phyloP scores from a whole-genome alignment of 2,888 invertebrate genomes.

The Brachycybe producta region DNA sequence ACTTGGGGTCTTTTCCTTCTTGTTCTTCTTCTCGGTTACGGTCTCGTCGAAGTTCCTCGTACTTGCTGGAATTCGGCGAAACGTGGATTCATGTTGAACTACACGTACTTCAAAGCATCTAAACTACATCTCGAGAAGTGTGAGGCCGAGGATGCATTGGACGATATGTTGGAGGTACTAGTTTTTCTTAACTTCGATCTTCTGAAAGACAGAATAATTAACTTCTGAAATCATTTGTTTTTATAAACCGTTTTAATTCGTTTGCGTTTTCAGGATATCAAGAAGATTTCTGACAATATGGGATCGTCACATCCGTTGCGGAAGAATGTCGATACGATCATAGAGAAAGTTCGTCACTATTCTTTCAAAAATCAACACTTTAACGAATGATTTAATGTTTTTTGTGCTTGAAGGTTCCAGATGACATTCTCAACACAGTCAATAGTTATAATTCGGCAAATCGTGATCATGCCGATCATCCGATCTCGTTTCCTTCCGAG shows the following conservation, averaged over 20 bases:
- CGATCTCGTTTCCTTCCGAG: slow-evolving; percentile 48
- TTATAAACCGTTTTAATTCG: slow-evolving; percentile 2
- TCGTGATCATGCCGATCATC: no score
- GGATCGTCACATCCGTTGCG: slow-evolving; percentile 48
- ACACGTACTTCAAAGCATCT: slow-evolving; percentile 84
- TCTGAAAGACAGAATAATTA: no score
- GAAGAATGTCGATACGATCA: slow-evolving; percentile 69
- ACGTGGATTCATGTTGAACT: slow-evolving; percentile 66
- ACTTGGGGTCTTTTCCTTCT: slow-evolving; percentile 97
- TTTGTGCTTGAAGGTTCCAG: background rate
- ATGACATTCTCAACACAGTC: no score
- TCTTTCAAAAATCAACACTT: background rate
- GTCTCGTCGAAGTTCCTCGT: slow-evolving; percentile 82
- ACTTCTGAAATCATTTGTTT: background rate
- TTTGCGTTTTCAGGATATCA: slow-evolving; percentile 52
- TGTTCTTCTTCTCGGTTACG: slow-evolving; percentile 81
- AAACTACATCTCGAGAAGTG: slow-evolving; percentile 88
- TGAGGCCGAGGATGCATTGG: slow-evolving; percentile 92
- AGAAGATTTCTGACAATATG: slow-evolving; percentile 64
- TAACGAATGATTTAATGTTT: background rate
- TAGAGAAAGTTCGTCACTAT: slow-evolving; percentile 49
- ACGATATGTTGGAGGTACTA: slow-evolving; percentile 78
- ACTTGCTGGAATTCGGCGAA: slow-evolving; percentile 82
- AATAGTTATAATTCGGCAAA: no score
- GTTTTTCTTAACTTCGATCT: no score